These are phyloP conservation scores for Ictidomys tridecemlineatus DNA, from an alignment of 2,113 vertebrate genomes.

Conservation along the genomic window DNA sequence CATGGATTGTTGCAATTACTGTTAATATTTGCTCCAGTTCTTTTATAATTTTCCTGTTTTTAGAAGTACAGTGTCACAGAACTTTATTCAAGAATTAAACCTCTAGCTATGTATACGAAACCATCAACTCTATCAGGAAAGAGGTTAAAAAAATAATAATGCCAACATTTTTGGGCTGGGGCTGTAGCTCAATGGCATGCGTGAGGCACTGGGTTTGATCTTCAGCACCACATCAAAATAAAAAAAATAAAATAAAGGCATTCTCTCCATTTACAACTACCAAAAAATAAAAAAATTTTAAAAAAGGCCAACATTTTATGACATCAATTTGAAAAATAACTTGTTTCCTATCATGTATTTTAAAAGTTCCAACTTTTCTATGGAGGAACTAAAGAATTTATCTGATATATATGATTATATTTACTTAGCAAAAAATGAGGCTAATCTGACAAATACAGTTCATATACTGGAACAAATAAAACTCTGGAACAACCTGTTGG, in stretches of 20 bases:
- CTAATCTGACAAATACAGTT: background rate
- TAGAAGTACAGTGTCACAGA: background rate
- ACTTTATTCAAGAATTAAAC: constrained; percentile 44
- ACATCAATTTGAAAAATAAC: constrained; percentile 24
- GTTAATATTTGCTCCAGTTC: background rate
- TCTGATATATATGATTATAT: background rate
- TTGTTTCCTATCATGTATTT: background rate
- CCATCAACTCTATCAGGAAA: constrained; percentile 3
- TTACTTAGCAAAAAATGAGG: constrained; percentile 37
- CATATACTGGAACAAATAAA: constrained; percentile 11
- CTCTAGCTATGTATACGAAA: background rate
- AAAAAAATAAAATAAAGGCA: too few relatives aligned
- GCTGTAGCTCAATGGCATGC: too few relatives aligned
- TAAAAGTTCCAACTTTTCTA: background rate
- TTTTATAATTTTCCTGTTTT: background rate
- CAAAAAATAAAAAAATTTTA: constrained; percentile 38
- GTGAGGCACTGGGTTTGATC: too few relatives aligned
- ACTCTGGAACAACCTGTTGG: background rate
- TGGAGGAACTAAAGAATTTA: constrained; percentile 7
- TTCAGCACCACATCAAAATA: too few relatives aligned
- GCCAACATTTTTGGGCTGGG: background rate
- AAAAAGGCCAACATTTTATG: background rate
- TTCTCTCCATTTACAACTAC: too few relatives aligned
- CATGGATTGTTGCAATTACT: accelerated
- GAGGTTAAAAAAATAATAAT: constrained; percentile 46